phyloP scores from a whole-genome alignment of 2,113 vertebrate species.

The Collichthys lucidus region DNA sequence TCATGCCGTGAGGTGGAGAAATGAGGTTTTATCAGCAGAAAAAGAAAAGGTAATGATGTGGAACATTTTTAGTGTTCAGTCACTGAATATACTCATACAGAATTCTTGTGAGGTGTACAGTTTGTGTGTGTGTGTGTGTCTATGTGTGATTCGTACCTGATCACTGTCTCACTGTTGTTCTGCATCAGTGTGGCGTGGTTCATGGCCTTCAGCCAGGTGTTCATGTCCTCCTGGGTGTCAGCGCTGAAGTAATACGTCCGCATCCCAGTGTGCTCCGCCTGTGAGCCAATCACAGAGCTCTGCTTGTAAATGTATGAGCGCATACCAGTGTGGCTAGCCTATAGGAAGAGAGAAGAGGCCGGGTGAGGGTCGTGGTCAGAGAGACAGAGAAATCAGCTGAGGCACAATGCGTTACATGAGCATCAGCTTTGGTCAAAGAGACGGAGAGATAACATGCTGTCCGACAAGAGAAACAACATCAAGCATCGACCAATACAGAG shows the following conservation, averaged over 20 bases:
- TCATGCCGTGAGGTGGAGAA: background rate
- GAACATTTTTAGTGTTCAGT: background rate
- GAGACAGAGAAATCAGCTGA: background rate
- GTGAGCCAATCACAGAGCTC: conserved; percentile 90
- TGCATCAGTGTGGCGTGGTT: conserved; percentile 93
- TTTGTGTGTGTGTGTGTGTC: conserved; percentile 20
- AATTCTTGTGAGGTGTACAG: background rate
- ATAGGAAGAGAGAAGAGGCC: conserved; percentile 54
- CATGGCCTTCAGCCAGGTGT: conserved; percentile 92
- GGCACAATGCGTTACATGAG: conserved; percentile 2
- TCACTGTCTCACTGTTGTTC: conserved; percentile 77
- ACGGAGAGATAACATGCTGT: conserved; percentile 57
- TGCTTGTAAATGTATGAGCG: conserved; percentile 90
- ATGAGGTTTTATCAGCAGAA: too few species aligned
- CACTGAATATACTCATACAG: background rate
- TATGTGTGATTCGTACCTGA: conserved; percentile 52
- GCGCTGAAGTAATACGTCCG: conserved; percentile 97
- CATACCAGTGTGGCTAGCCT: conserved; percentile 95
- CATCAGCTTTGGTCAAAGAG: conserved; percentile 26
- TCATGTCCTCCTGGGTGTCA: conserved; percentile 96
- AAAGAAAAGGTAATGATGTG: background rate
- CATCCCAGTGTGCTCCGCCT: conserved; percentile 93
- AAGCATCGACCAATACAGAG: conserved; percentile 50
- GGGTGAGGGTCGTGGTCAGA: conserved; percentile 23
- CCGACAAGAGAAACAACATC: conserved; percentile 48